Evolutionary conservation across 2,797 vertebrate genomes (phyloP), one percentile per base, ranked within the genome.

Genomic region (Sebastes taczanowskii): DNA sequence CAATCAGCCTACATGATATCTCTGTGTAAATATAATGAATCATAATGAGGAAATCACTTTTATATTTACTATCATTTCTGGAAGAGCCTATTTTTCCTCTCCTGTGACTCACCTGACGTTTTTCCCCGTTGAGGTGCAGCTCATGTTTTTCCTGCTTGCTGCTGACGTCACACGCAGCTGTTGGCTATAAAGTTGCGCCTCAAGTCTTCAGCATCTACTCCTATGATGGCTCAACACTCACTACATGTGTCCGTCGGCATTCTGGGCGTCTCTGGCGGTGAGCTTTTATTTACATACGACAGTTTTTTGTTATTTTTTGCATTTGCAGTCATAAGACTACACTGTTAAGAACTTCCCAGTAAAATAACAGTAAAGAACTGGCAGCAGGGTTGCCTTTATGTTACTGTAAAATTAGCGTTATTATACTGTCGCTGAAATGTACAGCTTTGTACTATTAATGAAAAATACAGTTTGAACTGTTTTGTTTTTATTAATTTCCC

Each of bases 251-350:
- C 96, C 25, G 77, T 96, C 49, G 96, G 95, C 35, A 89, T 97
- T 49, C 81, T 96, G 78, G 87, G 89, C 73, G 94, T 97, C 78
- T 89, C 95, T 27, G 95, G 93, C 80, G 97, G 97, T 97, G 96
- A 89, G 94, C 0, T 42, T 46, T 11, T 1, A 52, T 30, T 71
- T 16, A n/a, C 2, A 7, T 10, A 1, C 11, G 16, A 2, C 3
- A 18, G 34, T 30, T 18, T 38, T 20, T 27, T 23, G 3, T 25
- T 32, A 11, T 61, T 32, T 30, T 29, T 59, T 6, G 8, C 8
- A 60, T 60, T 35, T 38, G 9, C 61, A 9, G n/a, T 1, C 25
- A 18, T 11, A 56, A 27, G 2, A 14, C 20, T 27, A 38, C 11
- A 38, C 35, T 35, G 34, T 35, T 35, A 35, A 35, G 34, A 35